Evolutionary conservation across 2,113 vertebrate genomes (phyloP).

Genomic region (Rhegmatorhina hoffmannsi): DNA sequence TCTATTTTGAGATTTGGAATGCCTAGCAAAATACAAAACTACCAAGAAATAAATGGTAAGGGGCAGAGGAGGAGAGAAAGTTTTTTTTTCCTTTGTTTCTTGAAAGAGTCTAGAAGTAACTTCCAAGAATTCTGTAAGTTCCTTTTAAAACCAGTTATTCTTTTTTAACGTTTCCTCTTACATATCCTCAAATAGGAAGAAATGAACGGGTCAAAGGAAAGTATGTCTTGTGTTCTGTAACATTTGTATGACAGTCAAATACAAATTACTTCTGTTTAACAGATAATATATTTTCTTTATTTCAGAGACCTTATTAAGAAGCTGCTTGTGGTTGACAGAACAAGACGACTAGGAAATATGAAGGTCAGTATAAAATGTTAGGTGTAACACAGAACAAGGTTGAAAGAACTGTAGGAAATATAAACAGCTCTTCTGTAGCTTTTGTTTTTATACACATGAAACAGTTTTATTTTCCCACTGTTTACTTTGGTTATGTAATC

Average conservation of each 20-base stretch:
- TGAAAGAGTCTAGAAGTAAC: not conserved
- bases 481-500: not conserved
- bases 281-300: not conserved
- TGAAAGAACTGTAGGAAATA: not conserved
- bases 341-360: slow-evolving; percentile 92
- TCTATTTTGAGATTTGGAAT: not conserved
- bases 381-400: not conserved
- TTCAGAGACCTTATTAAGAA: slow-evolving; percentile 94
- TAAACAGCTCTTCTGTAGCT: not conserved
- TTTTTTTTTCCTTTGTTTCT: not conserved
- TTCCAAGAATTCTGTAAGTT: not conserved
- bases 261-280: not conserved
- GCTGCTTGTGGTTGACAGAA: slow-evolving; percentile 92
- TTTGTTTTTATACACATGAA: not conserved
- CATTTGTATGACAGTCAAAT: not conserved
- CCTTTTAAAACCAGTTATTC: not conserved
- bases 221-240: not conserved
- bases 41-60: not conserved
- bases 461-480: not conserved
- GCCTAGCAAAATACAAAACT: not conserved
- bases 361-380: slow-evolving; percentile 80
- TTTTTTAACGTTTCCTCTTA: not conserved
- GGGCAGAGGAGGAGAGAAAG: not conserved
- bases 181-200: not conserved
- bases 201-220: not conserved